Evolutionary conservation across 2,888 invertebrate species (phyloP).

Genomic region (Ctena decussata): DNA sequence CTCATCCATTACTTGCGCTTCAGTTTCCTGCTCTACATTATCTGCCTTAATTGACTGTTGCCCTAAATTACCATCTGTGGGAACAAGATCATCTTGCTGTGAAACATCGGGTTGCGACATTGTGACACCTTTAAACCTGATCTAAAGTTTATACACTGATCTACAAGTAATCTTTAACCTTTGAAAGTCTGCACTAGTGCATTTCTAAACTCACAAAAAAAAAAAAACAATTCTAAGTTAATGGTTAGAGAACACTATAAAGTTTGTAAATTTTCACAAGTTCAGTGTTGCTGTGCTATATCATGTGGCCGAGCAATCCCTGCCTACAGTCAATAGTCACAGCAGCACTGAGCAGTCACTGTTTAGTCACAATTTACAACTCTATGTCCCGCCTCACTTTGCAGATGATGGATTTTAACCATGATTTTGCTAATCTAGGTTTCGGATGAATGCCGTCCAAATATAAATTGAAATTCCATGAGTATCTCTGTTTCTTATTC

Average conservation of each 20-base stretch:
- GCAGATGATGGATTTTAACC: neutral
- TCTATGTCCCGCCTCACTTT: neutral
- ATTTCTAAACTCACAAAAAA: neutral
- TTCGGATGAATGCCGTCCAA: conserved; percentile 10
- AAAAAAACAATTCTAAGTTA: too few species aligned
- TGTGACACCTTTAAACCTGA: neutral
- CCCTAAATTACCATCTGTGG: neutral
- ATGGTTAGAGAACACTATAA: too few species aligned
- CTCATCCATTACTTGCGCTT: neutral
- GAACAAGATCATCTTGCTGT: neutral
- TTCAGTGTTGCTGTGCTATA: neutral
- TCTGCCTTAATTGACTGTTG: neutral
- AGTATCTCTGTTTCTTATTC: conserved; percentile 2
- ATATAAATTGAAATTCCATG: neutral
- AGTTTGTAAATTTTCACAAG: too few species aligned
- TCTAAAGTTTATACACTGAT: neutral
- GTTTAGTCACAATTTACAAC: neutral
- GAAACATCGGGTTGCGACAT: neutral
- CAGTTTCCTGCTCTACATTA: neutral
- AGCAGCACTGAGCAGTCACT: too few species aligned
- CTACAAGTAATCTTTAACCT: neutral
- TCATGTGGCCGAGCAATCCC: neutral
- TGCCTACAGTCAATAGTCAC: neutral
- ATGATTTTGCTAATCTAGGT: neutral
- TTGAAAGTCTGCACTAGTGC: neutral